Evolutionary conservation across 2,888 invertebrate species (phyloP), one percentile per base, ranked within the genome.

Genomic region (Trilocha varians): DNA sequence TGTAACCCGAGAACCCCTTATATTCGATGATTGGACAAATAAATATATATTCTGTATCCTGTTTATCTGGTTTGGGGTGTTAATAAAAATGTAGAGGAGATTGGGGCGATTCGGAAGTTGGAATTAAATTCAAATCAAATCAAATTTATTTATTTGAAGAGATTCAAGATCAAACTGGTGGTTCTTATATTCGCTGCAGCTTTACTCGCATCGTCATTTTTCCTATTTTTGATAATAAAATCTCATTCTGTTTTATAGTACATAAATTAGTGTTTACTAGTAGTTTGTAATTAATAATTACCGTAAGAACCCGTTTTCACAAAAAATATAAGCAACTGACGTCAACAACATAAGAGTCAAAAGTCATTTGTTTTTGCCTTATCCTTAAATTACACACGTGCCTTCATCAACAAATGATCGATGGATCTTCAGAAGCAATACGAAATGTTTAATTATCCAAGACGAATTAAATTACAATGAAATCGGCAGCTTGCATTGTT

Each of bases 31-130:
- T 84, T 85, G 85, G 79, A 75, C 80, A 78, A 84, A 85, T 85
- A 84, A 84, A 85, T 85, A 83, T 83, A 83, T 83, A 82, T 84
- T 73, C 80, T 73, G 75, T 84, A 82, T 84, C 84, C 82, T 79
- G 84, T 80, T 80, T 83, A 84, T 84, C 85, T 63, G 73, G 70
- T 74, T 69, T 69, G 70, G 78, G 80, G 85, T 83, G 85, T 84
- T 84, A 85, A 85, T 85, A 85, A 84, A 85, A 84, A 84, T 84
- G 83, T 84, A 79, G 78, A 59, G 84, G 73, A 69, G 38, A 8
- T 42, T 42, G 70, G 74, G 55, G 25, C 25, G 35, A 25, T 25
- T 9, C 11, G 25, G 25, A 25, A 6, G 18, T 18, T 18, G n/a
- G n/a, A 6, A 32, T 42, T 50, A 5, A 34, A 34, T 34, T 13